These are phyloP conservation scores for Pseudorhombus dupliciocellatus DNA, from an alignment of 2,113 vertebrate species.

Conservation along the genomic window DNA sequence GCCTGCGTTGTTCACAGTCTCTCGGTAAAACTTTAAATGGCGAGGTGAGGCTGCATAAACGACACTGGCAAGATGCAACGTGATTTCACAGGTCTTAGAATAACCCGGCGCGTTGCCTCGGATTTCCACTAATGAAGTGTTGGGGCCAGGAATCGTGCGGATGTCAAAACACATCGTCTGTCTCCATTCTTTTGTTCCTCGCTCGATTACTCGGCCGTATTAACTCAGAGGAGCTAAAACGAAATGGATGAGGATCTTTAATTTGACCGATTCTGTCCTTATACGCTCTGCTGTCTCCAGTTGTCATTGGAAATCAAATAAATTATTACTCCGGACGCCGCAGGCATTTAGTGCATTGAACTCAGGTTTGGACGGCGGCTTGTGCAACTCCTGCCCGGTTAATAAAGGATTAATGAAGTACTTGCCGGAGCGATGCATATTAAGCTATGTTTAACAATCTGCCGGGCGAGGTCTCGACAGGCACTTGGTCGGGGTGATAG, in stretches of 20 bases:
- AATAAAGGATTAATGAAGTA: conserved; percentile 91
- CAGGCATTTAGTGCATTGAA: conserved; percentile 41
- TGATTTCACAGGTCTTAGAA: conserved; percentile 79
- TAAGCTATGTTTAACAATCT: conserved; percentile 87
- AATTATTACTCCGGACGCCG: neutral
- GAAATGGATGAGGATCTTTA: neutral
- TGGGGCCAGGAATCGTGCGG: conserved; percentile 43
- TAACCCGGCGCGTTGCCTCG: conserved; percentile 75
- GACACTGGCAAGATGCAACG: conserved; percentile 46
- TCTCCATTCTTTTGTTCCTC: conserved; percentile 13
- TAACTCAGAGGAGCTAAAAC: neutral
- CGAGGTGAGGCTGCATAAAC: conserved; percentile 68
- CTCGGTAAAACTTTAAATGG: conserved; percentile 59
- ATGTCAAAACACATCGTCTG: neutral
- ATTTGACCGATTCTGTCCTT: neutral
- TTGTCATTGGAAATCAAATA: neutral
- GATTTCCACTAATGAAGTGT: conserved; percentile 79
- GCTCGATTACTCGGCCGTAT: neutral
- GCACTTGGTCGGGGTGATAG: conserved; percentile 87
- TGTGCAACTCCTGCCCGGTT: conserved; percentile 80
- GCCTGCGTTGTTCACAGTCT: conserved; percentile 57
- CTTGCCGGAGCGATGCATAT: conserved; percentile 88
- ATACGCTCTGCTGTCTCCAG: neutral
- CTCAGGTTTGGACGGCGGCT: conserved; percentile 72
- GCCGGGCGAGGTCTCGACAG: conserved; percentile 81